These are phyloP conservation scores for Turnix velox DNA, from an alignment of 2,113 vertebrate genomes.

Conservation along the genomic window DNA sequence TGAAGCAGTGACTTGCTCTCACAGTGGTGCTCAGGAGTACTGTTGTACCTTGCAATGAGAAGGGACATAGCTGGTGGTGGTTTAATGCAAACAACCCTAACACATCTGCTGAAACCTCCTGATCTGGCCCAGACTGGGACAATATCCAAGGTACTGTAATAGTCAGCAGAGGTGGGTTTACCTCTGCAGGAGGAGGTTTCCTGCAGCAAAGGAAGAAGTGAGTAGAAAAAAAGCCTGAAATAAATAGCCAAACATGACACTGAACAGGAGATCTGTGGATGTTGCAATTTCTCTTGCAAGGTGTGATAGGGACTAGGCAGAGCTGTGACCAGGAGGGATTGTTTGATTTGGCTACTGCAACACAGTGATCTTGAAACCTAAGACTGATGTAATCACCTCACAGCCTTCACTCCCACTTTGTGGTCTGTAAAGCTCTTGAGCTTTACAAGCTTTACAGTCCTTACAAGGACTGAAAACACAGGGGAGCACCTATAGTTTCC, in stretches of 20 bases:
- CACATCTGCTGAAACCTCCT: neutral
- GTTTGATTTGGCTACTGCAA: neutral
- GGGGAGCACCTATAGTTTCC: neutral
- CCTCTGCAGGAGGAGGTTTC: neutral
- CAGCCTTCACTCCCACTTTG: neutral
- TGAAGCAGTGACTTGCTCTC: neutral
- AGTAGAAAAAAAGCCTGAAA: neutral
- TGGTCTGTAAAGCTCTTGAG: neutral
- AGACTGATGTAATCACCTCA: rapidly evolving
- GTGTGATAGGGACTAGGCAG: neutral
- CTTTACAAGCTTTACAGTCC: too few species aligned
- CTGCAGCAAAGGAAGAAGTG: neutral
- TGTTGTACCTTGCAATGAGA: neutral
- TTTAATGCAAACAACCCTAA: neutral
- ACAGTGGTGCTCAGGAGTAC: neutral
- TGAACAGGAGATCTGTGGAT: neutral
- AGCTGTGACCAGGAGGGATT: rapidly evolving
- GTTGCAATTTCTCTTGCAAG: neutral
- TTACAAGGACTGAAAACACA: neutral
- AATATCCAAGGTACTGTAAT: rapidly evolving
- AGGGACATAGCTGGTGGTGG: too few species aligned
- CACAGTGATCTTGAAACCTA: neutral
- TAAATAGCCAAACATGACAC: neutral
- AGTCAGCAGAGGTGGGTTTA: neutral
- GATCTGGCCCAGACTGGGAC: neutral